Evolutionary conservation across 2,888 invertebrate species (phyloP).

Genomic region (Erebia epiphron): DNA sequence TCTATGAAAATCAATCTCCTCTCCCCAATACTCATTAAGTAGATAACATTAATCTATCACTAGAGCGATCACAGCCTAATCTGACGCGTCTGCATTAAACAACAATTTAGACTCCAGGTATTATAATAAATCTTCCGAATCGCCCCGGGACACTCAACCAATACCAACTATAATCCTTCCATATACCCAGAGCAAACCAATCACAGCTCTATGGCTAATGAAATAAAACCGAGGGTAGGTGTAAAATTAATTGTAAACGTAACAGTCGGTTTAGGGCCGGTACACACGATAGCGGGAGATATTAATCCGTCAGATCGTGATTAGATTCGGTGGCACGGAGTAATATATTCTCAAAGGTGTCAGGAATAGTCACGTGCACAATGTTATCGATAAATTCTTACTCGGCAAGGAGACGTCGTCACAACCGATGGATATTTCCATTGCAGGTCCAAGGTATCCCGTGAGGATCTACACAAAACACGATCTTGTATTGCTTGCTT

Average conservation of each 20-base stretch:
- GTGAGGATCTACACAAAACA: no score
- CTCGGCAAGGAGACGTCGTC: no score
- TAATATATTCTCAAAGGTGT: conserved; percentile 78
- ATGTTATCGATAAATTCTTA: conserved; percentile 28
- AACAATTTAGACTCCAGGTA: conserved; percentile 75
- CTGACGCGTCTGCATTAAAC: conserved; percentile 68
- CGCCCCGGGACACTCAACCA: conserved; percentile 60
- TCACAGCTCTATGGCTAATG: conserved; percentile 37
- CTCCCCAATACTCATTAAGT: conserved; percentile 28
- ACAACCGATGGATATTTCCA: no score
- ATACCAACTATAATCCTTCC: conserved; percentile 43
- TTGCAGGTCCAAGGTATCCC: no score
- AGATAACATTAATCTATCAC: conserved; percentile 44
- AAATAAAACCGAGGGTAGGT: conserved; percentile 42
- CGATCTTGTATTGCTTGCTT: no score
- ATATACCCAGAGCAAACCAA: conserved; percentile 28
- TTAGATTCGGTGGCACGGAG: conserved; percentile 81
- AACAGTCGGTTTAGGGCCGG: conserved; percentile 63
- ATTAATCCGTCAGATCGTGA: conserved; percentile 80
- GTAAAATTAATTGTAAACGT: conserved; percentile 49
- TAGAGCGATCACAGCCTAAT: conserved; percentile 51
- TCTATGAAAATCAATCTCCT: conserved; percentile 20
- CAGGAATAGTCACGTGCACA: conserved; percentile 47
- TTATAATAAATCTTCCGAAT: conserved; percentile 73
- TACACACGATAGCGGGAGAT: conserved; percentile 68